A percentile compares a stretch with the other conserved stretches of the same genome.
These are phyloP conservation scores for Zygothrica quintamaculata DNA, from an alignment of 2,888 invertebrate species.

Conservation along the genomic window DNA sequence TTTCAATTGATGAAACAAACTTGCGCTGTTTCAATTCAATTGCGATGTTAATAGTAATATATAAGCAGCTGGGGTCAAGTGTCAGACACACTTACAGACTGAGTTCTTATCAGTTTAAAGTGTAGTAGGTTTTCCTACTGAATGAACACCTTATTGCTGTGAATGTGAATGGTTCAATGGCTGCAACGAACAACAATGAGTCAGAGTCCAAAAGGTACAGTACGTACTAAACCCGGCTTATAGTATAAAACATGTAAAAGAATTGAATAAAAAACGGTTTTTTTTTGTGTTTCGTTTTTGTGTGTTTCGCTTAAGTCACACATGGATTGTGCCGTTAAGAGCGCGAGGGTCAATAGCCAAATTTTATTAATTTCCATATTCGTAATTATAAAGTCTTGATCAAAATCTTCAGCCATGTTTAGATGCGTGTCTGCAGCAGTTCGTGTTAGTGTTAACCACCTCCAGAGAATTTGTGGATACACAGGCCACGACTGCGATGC, in stretches of 20 bases:
- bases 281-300: conserved; percentile 36
- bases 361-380: conserved; percentile 52
- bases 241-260: too few species aligned
- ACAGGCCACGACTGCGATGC: conserved; percentile 61
- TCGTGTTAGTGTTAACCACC: conserved; percentile 39
- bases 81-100: not conserved
- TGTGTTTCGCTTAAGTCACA: conserved; percentile 40
- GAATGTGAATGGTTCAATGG: conserved; percentile 42
- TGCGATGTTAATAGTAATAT: too few species aligned
- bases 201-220: too few species aligned
- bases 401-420: conserved; percentile 32
- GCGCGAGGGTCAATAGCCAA: conserved; percentile 45
- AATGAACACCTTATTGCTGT: conserved; percentile 5
- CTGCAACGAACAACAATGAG: not conserved
- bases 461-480: conserved; percentile 26
- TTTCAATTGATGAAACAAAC: too few species aligned
- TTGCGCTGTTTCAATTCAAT: too few species aligned
- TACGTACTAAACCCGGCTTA: too few species aligned
- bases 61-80: too few species aligned
- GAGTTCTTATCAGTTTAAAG: conserved; percentile 11
- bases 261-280: too few species aligned
- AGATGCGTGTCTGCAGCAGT: conserved; percentile 39
- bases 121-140: not conserved
- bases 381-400: conserved; percentile 30
- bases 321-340: conserved; percentile 32